phyloP scores from a whole-genome alignment of 2,888 invertebrate species.

The Tupiocoris notatus region DNA sequence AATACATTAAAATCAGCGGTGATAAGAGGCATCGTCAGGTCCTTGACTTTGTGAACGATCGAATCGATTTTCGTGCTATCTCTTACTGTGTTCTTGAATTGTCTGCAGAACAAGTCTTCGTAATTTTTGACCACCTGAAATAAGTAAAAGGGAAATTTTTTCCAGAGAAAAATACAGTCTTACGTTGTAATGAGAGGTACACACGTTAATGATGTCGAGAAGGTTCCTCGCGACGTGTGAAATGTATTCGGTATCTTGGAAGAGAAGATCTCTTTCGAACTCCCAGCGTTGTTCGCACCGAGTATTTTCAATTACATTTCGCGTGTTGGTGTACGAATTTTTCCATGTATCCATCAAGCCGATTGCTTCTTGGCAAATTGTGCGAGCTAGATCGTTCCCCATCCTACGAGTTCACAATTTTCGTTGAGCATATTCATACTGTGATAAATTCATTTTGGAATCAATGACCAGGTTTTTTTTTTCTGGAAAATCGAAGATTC shows the following conservation, averaged over 20 bases:
- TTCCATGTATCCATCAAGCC: slow-evolving; percentile 75
- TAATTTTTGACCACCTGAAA: slow-evolving; percentile 30
- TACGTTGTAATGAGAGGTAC: too few relatives aligned
- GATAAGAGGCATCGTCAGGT: slow-evolving; percentile 71
- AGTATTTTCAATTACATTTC: slow-evolving; percentile 80
- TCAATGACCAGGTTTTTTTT: too few relatives aligned
- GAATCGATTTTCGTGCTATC: slow-evolving; percentile 85
- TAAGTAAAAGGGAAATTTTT: too few relatives aligned
- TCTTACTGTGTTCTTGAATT: slow-evolving; percentile 62
- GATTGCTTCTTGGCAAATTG: slow-evolving; percentile 58
- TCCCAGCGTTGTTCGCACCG: slow-evolving; percentile 89
- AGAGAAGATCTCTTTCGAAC: slow-evolving; percentile 78
- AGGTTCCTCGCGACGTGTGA: slow-evolving; percentile 76
- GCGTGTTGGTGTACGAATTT: slow-evolving; percentile 69
- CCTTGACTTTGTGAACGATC: slow-evolving; percentile 75
- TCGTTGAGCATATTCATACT: too few relatives aligned
- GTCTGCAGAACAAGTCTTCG: slow-evolving; percentile 28
- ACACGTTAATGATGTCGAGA: slow-evolving; percentile 57
- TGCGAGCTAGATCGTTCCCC: not conserved
- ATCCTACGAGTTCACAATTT: slow-evolving; percentile 24
- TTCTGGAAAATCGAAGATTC: too few relatives aligned
- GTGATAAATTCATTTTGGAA: too few relatives aligned
- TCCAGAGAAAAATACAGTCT: too few relatives aligned
- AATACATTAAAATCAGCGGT: slow-evolving; percentile 83
- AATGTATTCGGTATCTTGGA: slow-evolving; percentile 82